Conservation (phyloP, 2,113 vertebrate genomes). For the Tretioscincus oriximinensis region DNA sequence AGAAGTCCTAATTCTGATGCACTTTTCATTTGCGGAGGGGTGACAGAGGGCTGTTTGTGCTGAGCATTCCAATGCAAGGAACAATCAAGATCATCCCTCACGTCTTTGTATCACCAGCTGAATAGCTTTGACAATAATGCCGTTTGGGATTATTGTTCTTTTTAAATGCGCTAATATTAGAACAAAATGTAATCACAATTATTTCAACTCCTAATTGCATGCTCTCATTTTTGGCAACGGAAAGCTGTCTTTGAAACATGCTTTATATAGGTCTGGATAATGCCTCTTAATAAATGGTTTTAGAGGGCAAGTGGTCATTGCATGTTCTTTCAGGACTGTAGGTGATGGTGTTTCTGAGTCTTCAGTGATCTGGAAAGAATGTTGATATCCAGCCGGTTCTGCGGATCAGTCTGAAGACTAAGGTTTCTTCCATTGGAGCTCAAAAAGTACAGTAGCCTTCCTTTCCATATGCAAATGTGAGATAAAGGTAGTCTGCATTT, state of each 20-base stretch:
- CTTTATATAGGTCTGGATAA: conserved; percentile 76
- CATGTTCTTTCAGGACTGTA: conserved; percentile 61
- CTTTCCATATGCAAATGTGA: no score
- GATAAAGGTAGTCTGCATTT: no score
- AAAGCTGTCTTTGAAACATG: conserved; percentile 64
- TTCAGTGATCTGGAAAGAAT: conserved; percentile 33
- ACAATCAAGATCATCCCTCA: conserved; percentile 38
- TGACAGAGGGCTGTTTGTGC: conserved; percentile 37
- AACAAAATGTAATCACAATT: conserved; percentile 77
- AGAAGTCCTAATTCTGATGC: conserved; percentile 58
- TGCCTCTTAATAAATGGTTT: conserved; percentile 71
- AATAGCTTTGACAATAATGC: conserved; percentile 59
- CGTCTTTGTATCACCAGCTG: conserved; percentile 49
- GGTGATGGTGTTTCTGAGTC: conserved; percentile 55
- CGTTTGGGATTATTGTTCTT: conserved; percentile 72
- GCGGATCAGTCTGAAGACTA: not conserved
- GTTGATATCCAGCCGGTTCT: conserved; percentile 18
- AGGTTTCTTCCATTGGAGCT: no score
- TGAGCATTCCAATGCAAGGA: conserved; percentile 34
- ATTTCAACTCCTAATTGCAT: conserved; percentile 75
- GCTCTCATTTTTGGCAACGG: conserved; percentile 69
- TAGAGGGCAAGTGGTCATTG: conserved; percentile 57
- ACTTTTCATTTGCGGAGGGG: conserved; percentile 42
- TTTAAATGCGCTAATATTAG: conserved; percentile 73
- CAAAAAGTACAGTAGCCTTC: not conserved